Conservation (phyloP, 1,140 invertebrate species). For the Neocloeon triangulifer region DNA sequence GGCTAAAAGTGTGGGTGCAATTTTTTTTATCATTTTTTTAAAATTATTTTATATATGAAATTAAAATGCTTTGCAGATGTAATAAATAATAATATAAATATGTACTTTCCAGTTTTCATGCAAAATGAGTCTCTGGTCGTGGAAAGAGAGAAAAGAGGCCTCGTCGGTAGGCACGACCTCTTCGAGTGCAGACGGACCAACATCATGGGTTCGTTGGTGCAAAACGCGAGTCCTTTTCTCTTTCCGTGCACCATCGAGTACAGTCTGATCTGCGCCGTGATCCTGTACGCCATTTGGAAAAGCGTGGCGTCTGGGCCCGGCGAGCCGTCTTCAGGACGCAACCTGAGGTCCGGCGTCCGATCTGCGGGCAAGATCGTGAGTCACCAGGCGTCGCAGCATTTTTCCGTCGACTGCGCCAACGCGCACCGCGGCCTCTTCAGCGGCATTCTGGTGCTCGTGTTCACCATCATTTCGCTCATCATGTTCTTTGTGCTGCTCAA, state of each 20-base stretch:
- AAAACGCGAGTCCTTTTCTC: constrained; percentile 61
- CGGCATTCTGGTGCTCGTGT: constrained; percentile 59
- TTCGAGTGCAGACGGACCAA: constrained; percentile 11
- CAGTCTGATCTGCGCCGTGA: constrained; percentile 56
- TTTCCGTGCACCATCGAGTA: constrained; percentile 84
- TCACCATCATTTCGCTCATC: constrained; percentile 71
- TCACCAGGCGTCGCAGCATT: constrained; percentile 22
- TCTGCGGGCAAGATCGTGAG: too few species aligned
- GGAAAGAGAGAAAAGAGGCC: too few species aligned
- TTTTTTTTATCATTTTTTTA: too few species aligned
- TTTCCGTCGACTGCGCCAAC: constrained; percentile 73
- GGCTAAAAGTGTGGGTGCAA: too few species aligned
- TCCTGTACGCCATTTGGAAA: constrained; percentile 63
- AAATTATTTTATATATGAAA: too few species aligned
- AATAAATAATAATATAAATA: too few species aligned
- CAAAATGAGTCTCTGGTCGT: too few species aligned
- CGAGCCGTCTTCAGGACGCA: constrained; percentile 14
- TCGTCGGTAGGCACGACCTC: too few species aligned
- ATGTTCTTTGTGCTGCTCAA: constrained; percentile 74
- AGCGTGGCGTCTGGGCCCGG: constrained; percentile 11
- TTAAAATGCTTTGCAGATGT: too few species aligned
- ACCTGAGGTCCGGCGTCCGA: constrained; percentile 21
- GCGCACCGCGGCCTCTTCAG: constrained; percentile 69
- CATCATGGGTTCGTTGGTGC: constrained; percentile 36
- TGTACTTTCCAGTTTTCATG: too few species aligned